Evolutionary conservation across 92 coral and sea anemone genomes (phyloP).

Genomic region (Epizoanthus rinbou): DNA sequence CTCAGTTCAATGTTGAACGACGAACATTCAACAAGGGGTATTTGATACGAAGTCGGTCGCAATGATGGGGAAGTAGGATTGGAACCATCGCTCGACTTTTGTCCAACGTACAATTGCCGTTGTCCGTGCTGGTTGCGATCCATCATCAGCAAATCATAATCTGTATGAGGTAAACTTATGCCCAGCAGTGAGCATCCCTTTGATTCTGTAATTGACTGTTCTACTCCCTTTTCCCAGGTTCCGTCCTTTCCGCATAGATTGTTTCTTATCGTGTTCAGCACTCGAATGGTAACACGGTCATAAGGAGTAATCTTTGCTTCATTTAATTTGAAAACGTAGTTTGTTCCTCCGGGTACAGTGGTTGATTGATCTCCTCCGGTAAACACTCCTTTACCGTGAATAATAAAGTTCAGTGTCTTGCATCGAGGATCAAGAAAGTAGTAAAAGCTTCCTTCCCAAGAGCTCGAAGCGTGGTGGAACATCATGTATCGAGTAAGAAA

Average conservation of each 20-base stretch:
- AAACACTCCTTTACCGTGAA: slow-evolving; percentile 68
- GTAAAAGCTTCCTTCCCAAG: slow-evolving; percentile 69
- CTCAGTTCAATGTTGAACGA: slow-evolving; percentile 61
- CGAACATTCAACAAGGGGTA: slow-evolving; percentile 74
- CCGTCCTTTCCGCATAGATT: slow-evolving; percentile 69
- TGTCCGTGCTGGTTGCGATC: slow-evolving; percentile 49
- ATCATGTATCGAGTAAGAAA: slow-evolving; percentile 82
- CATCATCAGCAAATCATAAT: slow-evolving; percentile 77
- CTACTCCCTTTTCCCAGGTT: slow-evolving; percentile 55
- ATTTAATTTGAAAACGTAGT: slow-evolving; percentile 69
- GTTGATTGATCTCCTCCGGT: slow-evolving; percentile 48
- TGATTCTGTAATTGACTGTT: slow-evolving; percentile 69
- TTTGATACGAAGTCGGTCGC: slow-evolving; percentile 80
- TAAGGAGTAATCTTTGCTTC: slow-evolving; percentile 69
- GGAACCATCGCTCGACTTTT: slow-evolving; percentile 59
- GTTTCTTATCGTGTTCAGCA: slow-evolving; percentile 58
- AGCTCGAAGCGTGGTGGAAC: slow-evolving; percentile 43
- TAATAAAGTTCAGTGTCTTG: slow-evolving; percentile 59
- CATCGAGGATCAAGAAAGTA: slow-evolving; percentile 70
- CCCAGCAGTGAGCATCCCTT: slow-evolving; percentile 65
- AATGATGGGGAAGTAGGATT: slow-evolving; percentile 53
- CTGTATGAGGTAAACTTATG: slow-evolving; percentile 69
- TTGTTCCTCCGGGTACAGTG: slow-evolving; percentile 62
- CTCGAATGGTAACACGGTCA: slow-evolving; percentile 37
- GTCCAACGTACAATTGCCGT: slow-evolving; percentile 71